Evolutionary conservation across 2,797 vertebrate species (phyloP).

Genomic region (Cyclopterus lumpus): DNA sequence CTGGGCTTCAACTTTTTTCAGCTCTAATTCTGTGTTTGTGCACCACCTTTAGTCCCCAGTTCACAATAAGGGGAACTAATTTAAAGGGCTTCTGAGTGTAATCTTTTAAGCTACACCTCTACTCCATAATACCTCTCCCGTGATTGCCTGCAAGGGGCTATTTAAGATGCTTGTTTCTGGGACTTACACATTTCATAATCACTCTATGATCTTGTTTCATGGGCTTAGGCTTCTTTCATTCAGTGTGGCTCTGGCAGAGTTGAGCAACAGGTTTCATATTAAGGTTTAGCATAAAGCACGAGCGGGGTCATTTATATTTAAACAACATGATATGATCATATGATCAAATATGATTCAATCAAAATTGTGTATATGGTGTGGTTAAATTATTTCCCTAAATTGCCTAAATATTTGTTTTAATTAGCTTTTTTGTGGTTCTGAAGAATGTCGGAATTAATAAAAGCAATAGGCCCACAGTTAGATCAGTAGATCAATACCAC

Average conservation of each 20-base stretch:
- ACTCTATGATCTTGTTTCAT: conserved; percentile 62
- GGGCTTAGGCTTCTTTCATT: conserved; percentile 42
- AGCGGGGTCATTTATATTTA: neutral
- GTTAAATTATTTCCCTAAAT: neutral
- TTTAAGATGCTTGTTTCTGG: conserved; percentile 67
- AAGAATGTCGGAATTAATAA: neutral
- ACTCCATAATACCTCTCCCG: conserved; percentile 64
- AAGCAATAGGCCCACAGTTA: neutral
- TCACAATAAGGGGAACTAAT: conserved; percentile 67
- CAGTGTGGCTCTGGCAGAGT: neutral
- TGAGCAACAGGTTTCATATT: conserved; percentile 17
- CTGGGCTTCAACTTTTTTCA: conserved; percentile 36
- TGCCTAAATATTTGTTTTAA: neutral
- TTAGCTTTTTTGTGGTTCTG: neutral
- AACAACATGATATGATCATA: neutral
- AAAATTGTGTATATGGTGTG: neutral
- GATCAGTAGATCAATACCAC: neutral
- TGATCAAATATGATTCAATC: neutral
- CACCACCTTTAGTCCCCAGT: conserved; percentile 51
- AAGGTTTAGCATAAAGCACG: conserved; percentile 15
- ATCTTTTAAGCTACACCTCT: conserved; percentile 78
- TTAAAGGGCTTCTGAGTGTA: conserved; percentile 66
- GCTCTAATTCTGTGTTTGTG: conserved; percentile 54
- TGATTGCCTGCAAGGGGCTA: conserved; percentile 59
- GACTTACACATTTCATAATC: conserved; percentile 70